A percentile compares a stretch with the other conserved stretches of the same genome.
Evolutionary conservation across 2,797 vertebrate species (phyloP).

Genomic region (Erithacus rubecula): DNA sequence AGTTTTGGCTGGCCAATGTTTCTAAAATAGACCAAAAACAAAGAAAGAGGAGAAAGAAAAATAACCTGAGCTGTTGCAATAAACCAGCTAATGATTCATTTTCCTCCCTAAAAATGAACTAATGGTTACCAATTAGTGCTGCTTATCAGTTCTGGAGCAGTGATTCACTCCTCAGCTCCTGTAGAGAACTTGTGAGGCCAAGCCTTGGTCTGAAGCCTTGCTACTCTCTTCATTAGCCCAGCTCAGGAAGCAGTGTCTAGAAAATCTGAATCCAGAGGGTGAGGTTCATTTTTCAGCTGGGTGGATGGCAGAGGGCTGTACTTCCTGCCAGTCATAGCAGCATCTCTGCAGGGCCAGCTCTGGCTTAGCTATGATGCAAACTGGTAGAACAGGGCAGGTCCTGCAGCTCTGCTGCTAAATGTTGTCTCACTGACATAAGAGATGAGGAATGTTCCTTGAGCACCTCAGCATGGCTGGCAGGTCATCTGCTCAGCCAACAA

Average conservation of each 20-base stretch:
- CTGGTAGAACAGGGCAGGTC: not conserved
- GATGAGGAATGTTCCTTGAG: not conserved
- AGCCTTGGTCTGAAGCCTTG: not conserved
- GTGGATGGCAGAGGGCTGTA: not conserved
- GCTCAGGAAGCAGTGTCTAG: not conserved
- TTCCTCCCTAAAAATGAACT: not conserved
- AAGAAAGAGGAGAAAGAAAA: not conserved
- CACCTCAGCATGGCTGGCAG: accelerated
- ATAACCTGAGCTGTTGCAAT: not conserved
- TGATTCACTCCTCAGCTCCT: not conserved
- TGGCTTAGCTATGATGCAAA: not conserved
- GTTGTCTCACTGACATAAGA: accelerated
- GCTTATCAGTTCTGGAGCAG: not conserved
- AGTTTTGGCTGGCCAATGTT: not conserved
- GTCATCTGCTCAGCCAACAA: not conserved
- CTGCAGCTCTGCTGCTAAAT: not conserved
- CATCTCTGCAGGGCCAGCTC: not conserved
- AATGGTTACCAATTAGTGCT: not conserved
- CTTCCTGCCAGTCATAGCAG: not conserved
- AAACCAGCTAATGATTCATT: not conserved
- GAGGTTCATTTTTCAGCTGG: not conserved
- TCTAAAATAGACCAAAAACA: not conserved
- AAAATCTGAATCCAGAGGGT: not conserved
- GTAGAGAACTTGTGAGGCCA: not conserved
- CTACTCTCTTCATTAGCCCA: not conserved